Conservation (phyloP, 35 echinoderm and acorn worm genomes). For the Lytechinus pictus region DNA sequence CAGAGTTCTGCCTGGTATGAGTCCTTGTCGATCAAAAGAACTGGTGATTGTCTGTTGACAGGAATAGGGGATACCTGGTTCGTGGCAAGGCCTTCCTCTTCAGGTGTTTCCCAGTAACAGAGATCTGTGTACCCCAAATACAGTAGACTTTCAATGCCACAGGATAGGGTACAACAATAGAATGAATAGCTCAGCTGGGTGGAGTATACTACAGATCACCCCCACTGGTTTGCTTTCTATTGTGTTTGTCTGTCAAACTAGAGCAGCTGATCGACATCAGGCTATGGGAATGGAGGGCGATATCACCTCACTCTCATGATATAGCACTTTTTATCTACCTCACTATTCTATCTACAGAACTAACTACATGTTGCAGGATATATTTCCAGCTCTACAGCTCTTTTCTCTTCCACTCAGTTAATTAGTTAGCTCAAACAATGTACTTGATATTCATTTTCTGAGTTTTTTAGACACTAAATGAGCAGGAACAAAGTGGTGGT, state of each 20-base stretch:
- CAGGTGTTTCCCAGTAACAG: background rate
- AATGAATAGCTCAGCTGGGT: constrained; percentile 17
- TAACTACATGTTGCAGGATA: too few species aligned
- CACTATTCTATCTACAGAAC: too few species aligned
- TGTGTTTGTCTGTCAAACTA: background rate
- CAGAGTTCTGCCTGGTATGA: background rate
- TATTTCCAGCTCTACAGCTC: too few species aligned
- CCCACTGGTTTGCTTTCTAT: background rate
- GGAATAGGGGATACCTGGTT: background rate
- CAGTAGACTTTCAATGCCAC: background rate
- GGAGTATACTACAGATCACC: background rate
- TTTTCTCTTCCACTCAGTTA: too few species aligned
- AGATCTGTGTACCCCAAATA: constrained; percentile 11
- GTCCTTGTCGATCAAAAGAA: background rate
- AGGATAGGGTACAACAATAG: background rate
- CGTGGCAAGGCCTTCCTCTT: background rate
- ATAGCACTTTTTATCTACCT: background rate
- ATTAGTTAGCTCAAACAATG: too few species aligned
- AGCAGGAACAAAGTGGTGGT: too few species aligned
- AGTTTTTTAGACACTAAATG: too few species aligned
- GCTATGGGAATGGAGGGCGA: background rate
- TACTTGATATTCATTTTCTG: too few species aligned
- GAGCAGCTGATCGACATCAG: background rate
- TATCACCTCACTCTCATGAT: background rate
- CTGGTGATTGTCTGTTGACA: background rate